Conservation (phyloP, 2,113 vertebrate species). For the Eptesicus fuscus region DNA sequence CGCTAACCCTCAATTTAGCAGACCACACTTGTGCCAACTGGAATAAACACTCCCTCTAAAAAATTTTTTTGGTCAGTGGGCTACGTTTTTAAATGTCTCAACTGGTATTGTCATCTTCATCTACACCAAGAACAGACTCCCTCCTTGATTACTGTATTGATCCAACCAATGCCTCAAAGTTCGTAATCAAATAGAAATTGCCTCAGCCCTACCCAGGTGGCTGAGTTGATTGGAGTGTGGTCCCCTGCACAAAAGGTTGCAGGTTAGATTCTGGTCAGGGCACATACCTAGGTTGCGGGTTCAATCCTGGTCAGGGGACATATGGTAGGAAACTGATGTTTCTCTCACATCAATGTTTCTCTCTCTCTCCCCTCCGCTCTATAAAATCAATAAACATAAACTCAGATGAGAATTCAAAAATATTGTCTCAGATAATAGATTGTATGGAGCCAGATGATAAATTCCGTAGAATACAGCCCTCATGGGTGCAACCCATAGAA, state of each 20-base stretch:
- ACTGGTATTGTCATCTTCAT: not conserved
- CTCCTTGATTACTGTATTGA: not conserved
- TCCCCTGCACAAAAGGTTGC: not conserved
- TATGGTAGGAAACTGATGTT: not conserved
- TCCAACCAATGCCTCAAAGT: not conserved
- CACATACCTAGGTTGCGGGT: not conserved
- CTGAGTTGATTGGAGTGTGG: not conserved
- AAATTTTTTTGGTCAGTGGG: not conserved
- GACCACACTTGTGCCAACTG: constrained; percentile 41
- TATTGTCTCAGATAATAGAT: not conserved
- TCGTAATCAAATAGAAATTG: not conserved
- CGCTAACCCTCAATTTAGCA: constrained; percentile 59
- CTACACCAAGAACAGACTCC: not conserved
- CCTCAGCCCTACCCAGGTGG: not conserved
- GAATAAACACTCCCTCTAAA: constrained; percentile 27
- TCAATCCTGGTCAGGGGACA: not conserved
- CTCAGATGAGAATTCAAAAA: not conserved
- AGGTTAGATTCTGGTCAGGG: not conserved
- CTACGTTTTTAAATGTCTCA: not conserved
- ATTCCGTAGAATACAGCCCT: not conserved
- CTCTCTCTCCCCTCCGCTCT: not conserved
- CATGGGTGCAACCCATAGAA: not conserved
- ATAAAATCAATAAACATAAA: not conserved
- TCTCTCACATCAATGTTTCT: not conserved
- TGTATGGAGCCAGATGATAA: not conserved